These are phyloP conservation scores for Hozukius guyotensis DNA, from an alignment of 2,797 vertebrate genomes.

Conservation along the genomic window DNA sequence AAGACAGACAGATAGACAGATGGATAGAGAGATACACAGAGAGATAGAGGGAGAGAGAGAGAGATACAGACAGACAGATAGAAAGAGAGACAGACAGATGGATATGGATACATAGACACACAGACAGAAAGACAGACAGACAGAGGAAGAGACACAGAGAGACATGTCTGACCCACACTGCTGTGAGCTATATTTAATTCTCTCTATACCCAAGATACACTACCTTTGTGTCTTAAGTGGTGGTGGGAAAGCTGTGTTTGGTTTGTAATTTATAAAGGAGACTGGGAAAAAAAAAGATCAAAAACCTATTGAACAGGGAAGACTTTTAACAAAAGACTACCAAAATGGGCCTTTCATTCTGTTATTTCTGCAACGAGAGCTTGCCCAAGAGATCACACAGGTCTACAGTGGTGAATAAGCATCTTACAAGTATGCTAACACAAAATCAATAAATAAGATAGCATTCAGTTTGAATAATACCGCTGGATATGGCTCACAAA, in stretches of 20 bases:
- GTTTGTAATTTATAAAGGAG: slow-evolving; percentile 1
- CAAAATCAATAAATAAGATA: not conserved
- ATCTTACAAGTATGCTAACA: not conserved
- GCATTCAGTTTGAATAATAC: not conserved
- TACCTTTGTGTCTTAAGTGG: not conserved
- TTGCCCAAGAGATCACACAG: not conserved
- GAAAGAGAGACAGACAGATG: too few relatives aligned
- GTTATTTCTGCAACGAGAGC: not conserved
- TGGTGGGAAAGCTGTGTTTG: slow-evolving; percentile 34
- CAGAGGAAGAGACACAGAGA: not conserved
- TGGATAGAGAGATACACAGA: not conserved
- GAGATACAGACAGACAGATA: too few relatives aligned
- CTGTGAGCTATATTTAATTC: not conserved
- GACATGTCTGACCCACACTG: not conserved
- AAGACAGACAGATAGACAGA: not conserved
- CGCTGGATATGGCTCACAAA: not conserved
- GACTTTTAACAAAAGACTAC: slow-evolving; percentile 3
- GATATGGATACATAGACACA: not conserved
- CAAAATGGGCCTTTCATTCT: slow-evolving; percentile 1
- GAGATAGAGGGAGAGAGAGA: not conserved
- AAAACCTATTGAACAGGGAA: slow-evolving; percentile 5
- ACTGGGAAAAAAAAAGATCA: slow-evolving; percentile 6
- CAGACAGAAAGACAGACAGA: not conserved
- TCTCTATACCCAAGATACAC: not conserved
- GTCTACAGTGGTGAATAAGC: not conserved